These are phyloP conservation scores for Lasiurus cinereus DNA, from an alignment of 2,113 vertebrate species.

Conservation along the genomic window DNA sequence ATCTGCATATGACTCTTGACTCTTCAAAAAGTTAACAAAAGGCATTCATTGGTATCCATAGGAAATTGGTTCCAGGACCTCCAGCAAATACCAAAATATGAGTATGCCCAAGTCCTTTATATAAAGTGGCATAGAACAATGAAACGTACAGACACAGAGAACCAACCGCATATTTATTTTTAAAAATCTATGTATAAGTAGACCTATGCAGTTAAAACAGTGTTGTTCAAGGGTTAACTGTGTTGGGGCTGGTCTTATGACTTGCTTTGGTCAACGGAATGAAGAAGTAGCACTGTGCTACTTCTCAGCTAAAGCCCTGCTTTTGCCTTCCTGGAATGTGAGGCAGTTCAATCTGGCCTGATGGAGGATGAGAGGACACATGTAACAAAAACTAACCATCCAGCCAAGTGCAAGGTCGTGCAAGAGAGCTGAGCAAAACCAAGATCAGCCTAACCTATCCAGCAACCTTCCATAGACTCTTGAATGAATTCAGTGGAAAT, in stretches of 20 bases:
- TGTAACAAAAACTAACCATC: not conserved
- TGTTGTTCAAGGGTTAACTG: not conserved
- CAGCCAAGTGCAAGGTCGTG: not conserved
- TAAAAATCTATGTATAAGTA: not conserved
- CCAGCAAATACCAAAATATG: not conserved
- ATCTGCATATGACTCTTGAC: not conserved
- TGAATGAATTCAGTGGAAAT: not conserved
- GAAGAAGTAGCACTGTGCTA: not conserved
- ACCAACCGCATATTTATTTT: not conserved
- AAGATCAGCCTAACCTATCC: not conserved
- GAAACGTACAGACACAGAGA: not conserved
- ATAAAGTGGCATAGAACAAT: not conserved
- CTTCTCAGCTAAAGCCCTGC: not conserved
- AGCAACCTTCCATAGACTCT: not conserved
- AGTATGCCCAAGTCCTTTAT: not conserved
- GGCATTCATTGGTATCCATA: not conserved
- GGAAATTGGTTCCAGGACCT: not conserved
- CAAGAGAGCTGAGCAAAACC: not conserved
- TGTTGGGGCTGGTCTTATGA: not conserved
- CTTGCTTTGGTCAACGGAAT: not conserved
- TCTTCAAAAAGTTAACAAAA: not conserved
- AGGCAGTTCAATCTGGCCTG: not conserved
- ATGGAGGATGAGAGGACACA: not conserved
- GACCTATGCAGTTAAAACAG: not conserved
- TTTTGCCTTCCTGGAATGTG: not conserved